phyloP scores from a whole-genome alignment of 2,888 invertebrate species.

The Tetheella fluctuosa region DNA sequence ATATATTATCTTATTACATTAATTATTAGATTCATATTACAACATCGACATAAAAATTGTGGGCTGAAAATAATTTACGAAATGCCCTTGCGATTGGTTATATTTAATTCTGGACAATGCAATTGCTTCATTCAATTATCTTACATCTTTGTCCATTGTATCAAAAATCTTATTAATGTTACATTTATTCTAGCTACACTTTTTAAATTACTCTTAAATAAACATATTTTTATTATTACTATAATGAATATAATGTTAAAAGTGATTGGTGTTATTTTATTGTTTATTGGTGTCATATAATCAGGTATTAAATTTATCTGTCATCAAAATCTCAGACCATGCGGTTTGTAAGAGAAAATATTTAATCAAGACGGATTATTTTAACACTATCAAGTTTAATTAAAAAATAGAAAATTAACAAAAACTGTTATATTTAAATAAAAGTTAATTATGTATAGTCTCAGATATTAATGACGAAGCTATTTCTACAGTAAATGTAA shows the following conservation, averaged over 20 bases:
- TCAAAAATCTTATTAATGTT: constrained; percentile 65
- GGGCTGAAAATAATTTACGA: constrained; percentile 15
- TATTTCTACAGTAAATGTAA: neutral
- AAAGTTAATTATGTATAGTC: neutral
- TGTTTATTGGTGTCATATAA: constrained; percentile 13
- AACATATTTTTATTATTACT: constrained; percentile 35
- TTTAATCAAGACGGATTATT: too few relatives aligned
- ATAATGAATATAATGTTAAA: constrained; percentile 30
- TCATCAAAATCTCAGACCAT: neutral
- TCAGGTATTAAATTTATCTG: neutral
- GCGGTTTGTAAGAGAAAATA: neutral
- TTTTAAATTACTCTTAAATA: constrained; percentile 43
- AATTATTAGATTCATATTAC: constrained; percentile 35
- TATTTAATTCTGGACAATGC: neutral
- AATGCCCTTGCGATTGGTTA: neutral
- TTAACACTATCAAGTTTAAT: too few relatives aligned
- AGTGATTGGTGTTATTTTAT: constrained; percentile 41
- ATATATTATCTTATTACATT: constrained; percentile 41
- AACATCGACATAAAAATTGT: constrained; percentile 25
- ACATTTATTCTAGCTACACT: constrained; percentile 66
- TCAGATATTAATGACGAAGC: neutral
- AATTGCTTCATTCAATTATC: constrained; percentile 38
- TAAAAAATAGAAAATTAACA: too few relatives aligned
- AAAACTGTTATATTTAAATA: neutral
- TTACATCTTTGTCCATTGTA: constrained; percentile 58